Base-by-base conservation (phyloP, 2,113 vertebrate species). In the Dromiciops gliroides region DNA sequence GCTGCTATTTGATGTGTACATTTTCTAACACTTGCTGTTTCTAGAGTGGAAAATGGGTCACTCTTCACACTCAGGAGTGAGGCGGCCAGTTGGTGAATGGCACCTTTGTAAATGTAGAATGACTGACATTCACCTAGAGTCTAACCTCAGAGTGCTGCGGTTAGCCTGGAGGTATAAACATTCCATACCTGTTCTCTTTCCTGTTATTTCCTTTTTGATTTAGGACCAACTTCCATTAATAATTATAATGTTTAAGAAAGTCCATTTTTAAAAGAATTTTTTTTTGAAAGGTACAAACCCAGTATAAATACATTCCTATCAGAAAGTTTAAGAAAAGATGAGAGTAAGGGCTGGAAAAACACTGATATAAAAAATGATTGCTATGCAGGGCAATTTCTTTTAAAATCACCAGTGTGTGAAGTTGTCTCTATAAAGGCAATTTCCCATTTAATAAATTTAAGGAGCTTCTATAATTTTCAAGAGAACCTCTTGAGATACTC, bases 131-230 rank as follows among this genome's bases (percentile, higher is more conserved):
- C 97, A 97, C 91, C 90, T 95, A 89, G 23, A 91, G 49, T 56
- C 90, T 96, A 96, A 24, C 48, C 97, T 96, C 83, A 93, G 92
- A 98, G 97, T 95, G 90, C 50, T 96, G 48, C 89, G 48, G 96
- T 93, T 48, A 95, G 92, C 3, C 2, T 91, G 14, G 16, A 94
- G 49, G 37, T 92, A 31, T 44, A 92, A 93, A 92, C 49, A 50
- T 25, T n/a, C 0, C 10, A n/a, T 49, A 90, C 48, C 49, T 28
- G 88, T 25, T 89, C 2, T 92, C 28, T 95, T 83, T 31, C 50
- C 47, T 50, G 10, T 37, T 24, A 22, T 44, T 50, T 91, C 47
- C 51, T 90, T 92, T 92, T 50, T 50, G 47, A 52, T 19, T 67
- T 48, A 90, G 47, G 25, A 90, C 48, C 48, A 90, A 49, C 48